Percentiles rank a stretch among this genome's conserved stretches.
These are phyloP conservation scores for Arctia plantaginis DNA, from an alignment of 2,888 invertebrate genomes.

Conservation along the genomic window DNA sequence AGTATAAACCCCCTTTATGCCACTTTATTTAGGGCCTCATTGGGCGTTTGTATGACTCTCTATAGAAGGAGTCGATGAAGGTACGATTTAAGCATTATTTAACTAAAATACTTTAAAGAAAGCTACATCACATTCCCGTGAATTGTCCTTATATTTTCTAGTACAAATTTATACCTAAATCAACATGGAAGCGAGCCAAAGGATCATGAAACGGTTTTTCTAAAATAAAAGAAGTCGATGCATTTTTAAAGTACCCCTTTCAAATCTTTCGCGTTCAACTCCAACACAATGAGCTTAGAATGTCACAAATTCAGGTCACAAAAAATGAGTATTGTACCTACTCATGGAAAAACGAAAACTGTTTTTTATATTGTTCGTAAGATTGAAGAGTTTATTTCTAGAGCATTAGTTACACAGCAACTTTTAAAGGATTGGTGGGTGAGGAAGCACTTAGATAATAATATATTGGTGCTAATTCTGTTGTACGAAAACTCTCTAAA, in stretches of 20 bases:
- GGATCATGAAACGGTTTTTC: background rate
- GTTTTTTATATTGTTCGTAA: background rate
- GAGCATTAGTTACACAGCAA: too few relatives aligned
- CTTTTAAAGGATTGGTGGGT: background rate
- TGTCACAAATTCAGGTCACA: conserved; percentile 4
- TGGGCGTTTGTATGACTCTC: background rate
- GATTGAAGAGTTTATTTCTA: background rate
- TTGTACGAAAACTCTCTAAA: too few relatives aligned
- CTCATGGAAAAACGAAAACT: background rate
- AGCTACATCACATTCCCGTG: background rate
- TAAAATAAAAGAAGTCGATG: conserved; percentile 8
- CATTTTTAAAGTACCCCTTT: conserved; percentile 11
- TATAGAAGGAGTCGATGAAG: background rate
- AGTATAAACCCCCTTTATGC: background rate
- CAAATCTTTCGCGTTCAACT: background rate
- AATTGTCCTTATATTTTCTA: background rate
- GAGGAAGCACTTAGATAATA: background rate
- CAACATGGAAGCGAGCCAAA: conserved; percentile 13
- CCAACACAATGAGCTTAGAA: conserved; percentile 8
- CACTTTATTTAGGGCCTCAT: background rate
- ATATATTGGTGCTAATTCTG: too few relatives aligned
- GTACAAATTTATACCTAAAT: background rate
- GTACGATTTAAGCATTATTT: background rate
- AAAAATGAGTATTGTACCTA: background rate
- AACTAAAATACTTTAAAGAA: background rate